Percentiles rank a stretch among this genome's conserved stretches.
Evolutionary conservation across 2,113 vertebrate genomes (phyloP).

Genomic region (Formicarius rufipectus): DNA sequence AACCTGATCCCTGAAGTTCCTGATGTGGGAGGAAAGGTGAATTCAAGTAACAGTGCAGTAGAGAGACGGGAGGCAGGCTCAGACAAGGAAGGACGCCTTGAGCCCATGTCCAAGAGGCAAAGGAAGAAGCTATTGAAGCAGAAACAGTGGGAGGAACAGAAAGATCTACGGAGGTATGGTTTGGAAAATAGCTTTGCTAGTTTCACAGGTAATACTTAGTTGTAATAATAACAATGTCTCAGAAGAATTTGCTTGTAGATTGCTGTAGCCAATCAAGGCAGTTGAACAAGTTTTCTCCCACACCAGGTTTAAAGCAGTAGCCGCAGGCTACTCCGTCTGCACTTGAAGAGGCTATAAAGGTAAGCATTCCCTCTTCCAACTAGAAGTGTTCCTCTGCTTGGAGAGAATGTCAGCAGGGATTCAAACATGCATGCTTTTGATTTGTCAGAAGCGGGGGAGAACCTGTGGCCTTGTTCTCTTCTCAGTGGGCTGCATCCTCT

Average conservation of each 20-base stretch:
- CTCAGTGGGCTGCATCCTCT: accelerated
- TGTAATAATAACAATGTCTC: accelerated
- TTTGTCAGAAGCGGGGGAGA: background rate
- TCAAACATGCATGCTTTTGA: background rate
- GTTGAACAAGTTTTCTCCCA: constrained; percentile 4
- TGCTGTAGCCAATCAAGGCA: background rate
- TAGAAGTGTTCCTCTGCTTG: background rate
- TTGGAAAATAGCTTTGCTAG: background rate
- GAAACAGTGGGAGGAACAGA: constrained; percentile 94
- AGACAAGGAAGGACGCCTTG: background rate
- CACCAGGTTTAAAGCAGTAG: background rate
- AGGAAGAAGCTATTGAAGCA: constrained; percentile 89
- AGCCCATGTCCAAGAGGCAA: constrained; percentile 86
- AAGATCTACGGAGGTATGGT: constrained; percentile 88
- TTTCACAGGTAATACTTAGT: background rate
- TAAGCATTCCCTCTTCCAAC: background rate
- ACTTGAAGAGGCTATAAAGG: background rate
- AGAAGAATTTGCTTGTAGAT: background rate
- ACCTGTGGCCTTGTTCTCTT: background rate
- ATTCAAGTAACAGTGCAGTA: background rate
- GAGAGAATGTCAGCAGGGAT: background rate
- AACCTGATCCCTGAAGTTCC: background rate
- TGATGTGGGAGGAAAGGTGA: background rate
- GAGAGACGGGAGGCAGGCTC: background rate
- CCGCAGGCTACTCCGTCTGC: background rate